phyloP scores from a whole-genome alignment of 2,113 vertebrate genomes.

The Rutilus rutilus region DNA sequence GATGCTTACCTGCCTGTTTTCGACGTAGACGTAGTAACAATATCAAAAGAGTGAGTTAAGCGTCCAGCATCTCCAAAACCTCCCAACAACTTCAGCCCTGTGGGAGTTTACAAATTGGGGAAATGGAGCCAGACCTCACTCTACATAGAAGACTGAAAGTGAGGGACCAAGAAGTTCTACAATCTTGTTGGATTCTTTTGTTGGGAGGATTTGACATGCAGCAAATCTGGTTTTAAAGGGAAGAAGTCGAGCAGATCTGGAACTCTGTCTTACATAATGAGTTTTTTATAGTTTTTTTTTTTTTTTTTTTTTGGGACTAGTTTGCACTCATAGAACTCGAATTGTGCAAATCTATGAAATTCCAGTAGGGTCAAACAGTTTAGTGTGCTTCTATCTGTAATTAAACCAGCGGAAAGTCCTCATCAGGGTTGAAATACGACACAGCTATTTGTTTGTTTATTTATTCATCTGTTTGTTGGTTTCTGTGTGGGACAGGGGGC shows the following conservation, averaged over 20 bases:
- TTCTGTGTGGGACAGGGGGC: not conserved
- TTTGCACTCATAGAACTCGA: not conserved
- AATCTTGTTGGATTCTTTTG: conserved; percentile 19
- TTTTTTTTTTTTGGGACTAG: not conserved
- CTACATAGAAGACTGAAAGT: conserved; percentile 5
- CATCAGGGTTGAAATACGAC: conserved; percentile 19
- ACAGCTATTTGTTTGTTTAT: conserved; percentile 18
- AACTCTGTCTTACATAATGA: not conserved
- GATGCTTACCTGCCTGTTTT: conserved; percentile 65
- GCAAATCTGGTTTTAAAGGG: not conserved
- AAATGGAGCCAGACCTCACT: conserved; percentile 3
- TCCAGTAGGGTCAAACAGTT: conserved; percentile 10
- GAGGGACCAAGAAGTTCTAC: not conserved
- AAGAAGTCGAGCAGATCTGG: not conserved
- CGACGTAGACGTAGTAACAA: conserved; percentile 66
- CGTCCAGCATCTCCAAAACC: not conserved
- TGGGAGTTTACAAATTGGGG: not conserved
- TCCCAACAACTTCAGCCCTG: conserved; percentile 18
- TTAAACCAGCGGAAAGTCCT: conserved; percentile 42
- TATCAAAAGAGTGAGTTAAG: conserved; percentile 72
- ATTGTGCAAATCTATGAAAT: conserved; percentile 4
- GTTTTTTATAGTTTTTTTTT: not conserved
- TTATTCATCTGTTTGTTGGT: conserved; percentile 31
- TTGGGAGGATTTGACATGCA: conserved; percentile 23
- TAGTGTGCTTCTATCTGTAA: conserved; percentile 20